Evolutionary conservation across 2,797 vertebrate species (phyloP), one percentile per base, ranked within the genome.

Genomic region (Anguilla anguilla): DNA sequence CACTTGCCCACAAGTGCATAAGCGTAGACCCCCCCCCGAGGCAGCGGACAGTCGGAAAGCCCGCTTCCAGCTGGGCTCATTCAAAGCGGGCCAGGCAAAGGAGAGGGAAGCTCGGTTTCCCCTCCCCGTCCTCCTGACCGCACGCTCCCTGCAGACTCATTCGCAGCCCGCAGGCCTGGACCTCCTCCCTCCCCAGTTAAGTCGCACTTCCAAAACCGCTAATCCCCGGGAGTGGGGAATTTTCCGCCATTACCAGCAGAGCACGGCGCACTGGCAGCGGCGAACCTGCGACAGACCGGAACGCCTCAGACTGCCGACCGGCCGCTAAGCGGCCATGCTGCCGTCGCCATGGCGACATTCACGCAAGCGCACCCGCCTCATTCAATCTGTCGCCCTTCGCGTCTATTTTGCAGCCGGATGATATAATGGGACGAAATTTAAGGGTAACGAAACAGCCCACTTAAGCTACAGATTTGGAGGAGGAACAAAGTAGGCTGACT

Each of bases 131-230:
- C 79, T 82, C 17, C 79, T 2, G 46, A 82, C 79, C 79, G 46
- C 43, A 51, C 9, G 79, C 22, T 49, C 79, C 79, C 74, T 35
- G 74, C 74, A 35, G 72, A 77, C 69, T 13, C 13, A 43, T 6
- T 25, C 39, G 6, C 3, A 39, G 74, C 17, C 35, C 74, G 22
- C 74, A 79, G 15, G 17, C 3, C 74, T 46, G 39, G 19, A 43
- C 17, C 74, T 79, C 39, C 74, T 22, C 6, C 5, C 35, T 22
- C 5, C 15, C 35, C 64, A 0, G 31, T 46, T 46, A 43, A 79
- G 79, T 51, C 79, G n/a, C 22, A 22, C 43, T 82, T 82, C 51
- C 46, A 25, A 82, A 82, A 82, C 79, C 79, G 25, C 79, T 82
- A 82, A 82, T n/a, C 79, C 43, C 6, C 22, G 7, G 22, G 79